phyloP scores from a whole-genome alignment of 1,140 invertebrate species.

The Drosophila suzukii region DNA sequence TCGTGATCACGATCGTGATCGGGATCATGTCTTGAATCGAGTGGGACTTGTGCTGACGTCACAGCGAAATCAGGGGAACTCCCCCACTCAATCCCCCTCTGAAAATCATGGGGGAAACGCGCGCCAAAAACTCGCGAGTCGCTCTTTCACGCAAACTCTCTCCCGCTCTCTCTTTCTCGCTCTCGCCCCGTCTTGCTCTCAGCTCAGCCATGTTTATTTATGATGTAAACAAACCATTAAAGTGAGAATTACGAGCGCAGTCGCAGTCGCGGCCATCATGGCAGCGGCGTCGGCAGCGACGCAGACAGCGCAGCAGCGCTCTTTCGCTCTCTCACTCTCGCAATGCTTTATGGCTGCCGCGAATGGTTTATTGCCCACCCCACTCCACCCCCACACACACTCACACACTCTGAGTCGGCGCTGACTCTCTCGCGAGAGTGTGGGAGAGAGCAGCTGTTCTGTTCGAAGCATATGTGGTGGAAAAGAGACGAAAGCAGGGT shows the following conservation, averaged over 20 bases:
- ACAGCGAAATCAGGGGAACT: slow-evolving; percentile 15
- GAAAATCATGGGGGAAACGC: slow-evolving; percentile 28
- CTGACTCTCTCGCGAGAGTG: slow-evolving; percentile 38
- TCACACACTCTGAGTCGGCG: slow-evolving; percentile 41
- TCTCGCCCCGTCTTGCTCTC: slow-evolving; percentile 28
- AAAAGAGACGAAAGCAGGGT: slow-evolving; percentile 62
- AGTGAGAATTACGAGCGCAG: slow-evolving; percentile 82
- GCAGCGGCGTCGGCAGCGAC: slow-evolving; percentile 47
- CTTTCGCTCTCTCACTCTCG: slow-evolving; percentile 37
- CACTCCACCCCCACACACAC: slow-evolving; percentile 6
- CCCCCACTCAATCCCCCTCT: neutral
- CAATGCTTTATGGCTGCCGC: slow-evolving; percentile 82
- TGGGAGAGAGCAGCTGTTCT: slow-evolving; percentile 69
- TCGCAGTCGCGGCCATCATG: slow-evolving; percentile 75
- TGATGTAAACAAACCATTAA: slow-evolving; percentile 84
- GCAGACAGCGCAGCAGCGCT: slow-evolving; percentile 37
- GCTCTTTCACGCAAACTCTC: slow-evolving; percentile 34
- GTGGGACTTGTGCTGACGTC: slow-evolving; percentile 42
- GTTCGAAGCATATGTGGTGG: slow-evolving; percentile 69
- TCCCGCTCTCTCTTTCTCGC: slow-evolving; percentile 7
- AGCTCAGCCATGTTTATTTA: slow-evolving; percentile 83
- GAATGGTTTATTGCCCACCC: slow-evolving; percentile 79
- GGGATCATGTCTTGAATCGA: slow-evolving; percentile 44
- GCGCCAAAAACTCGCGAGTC: slow-evolving; percentile 63
- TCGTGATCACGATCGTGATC: slow-evolving; percentile 51